Percentiles rank a stretch among this genome's conserved stretches.
These are phyloP conservation scores for Tetragonisca angustula DNA, from an alignment of 2,888 invertebrate genomes.

Conservation along the genomic window DNA sequence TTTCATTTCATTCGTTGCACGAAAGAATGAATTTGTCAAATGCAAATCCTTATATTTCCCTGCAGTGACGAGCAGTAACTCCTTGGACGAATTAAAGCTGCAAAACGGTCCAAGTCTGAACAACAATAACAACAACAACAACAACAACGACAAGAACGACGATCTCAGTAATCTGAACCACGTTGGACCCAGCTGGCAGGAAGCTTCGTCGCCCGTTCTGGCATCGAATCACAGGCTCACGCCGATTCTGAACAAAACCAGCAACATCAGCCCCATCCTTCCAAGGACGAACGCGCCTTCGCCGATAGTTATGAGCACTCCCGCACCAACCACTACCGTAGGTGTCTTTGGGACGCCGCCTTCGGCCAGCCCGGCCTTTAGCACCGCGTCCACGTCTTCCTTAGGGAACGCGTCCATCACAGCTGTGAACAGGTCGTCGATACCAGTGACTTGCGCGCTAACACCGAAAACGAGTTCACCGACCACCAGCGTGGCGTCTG, in stretches of 20 bases:
- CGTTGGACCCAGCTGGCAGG: conserved; percentile 76
- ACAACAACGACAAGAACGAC: conserved; percentile 68
- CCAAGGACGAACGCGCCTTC: conserved; percentile 71
- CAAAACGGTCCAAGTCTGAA: conserved; percentile 75
- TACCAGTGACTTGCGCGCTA: conserved; percentile 67
- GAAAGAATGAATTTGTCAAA: neutral
- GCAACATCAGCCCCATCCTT: conserved; percentile 78
- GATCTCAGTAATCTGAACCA: conserved; percentile 63
- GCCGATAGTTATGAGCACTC: conserved; percentile 68
- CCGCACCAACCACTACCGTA: conserved; percentile 61
- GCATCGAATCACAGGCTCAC: conserved; percentile 77
- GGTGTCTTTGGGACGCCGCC: conserved; percentile 77
- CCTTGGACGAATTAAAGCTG: conserved; percentile 80
- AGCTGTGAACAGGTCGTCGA: conserved; percentile 75
- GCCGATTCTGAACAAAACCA: conserved; percentile 77
- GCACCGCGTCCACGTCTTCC: conserved; percentile 81
- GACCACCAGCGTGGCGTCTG: conserved; percentile 71
- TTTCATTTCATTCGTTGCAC: neutral
- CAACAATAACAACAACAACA: conserved; percentile 72
- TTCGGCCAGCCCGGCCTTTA: conserved; percentile 80
- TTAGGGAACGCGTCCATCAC: conserved; percentile 73
- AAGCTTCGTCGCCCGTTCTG: conserved; percentile 73
- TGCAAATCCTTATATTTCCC: neutral
- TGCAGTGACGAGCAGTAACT: conserved; percentile 79
- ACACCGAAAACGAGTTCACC: conserved; percentile 74